Evolutionary conservation across 2,113 vertebrate species (phyloP), one percentile per base, ranked within the genome.

Genomic region (Hydrolagus affinis): DNA sequence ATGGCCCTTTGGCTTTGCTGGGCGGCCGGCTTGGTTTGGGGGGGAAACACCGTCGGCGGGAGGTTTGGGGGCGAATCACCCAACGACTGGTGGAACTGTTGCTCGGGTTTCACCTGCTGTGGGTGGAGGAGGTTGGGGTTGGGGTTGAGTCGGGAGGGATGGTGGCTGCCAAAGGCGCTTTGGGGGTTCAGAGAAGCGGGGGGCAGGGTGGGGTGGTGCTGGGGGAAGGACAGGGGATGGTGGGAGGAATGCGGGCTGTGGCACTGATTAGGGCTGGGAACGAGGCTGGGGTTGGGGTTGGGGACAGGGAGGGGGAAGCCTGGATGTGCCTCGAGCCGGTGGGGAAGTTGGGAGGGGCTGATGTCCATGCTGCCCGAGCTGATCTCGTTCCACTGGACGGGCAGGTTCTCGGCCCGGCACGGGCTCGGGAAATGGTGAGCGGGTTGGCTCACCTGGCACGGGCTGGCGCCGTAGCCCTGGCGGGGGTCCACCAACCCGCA

Each of bases 31-130:
- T 78, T 93, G 90, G 44, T 6, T 44, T 44, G 44, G 44, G 44
- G 44, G 44, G 1, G 66, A 91, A 44, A 44, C 44, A n/a, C 62
- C 0, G 85, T 8, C 1, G 87, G 91, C 87, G 93, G 95, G 70
- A 91, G 23, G 15, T 91, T 90, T 86, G 95, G 95, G 90, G 96
- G 98, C 32, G 95, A 91, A 75, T 91, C 90, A 2, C 93, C 91
- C 0, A 88, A 87, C 64, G 88, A 91, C 0, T 93, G 90, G 21
- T 94, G 94, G 88, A 95, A 96, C 70, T 94, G 95, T 88, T 97
- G 96, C 90, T 98, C 96, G 0, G 96, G 96, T 89, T 99, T 98
- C 88, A 98, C 94, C 85, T 93, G 93, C 0, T 90, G 89, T 0
- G 91, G 91, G 83, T 90, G 87, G 0, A 87, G 89, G 44, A 44